These are phyloP conservation scores for Caenorhabditis imperialis DNA, from an alignment of 2,888 invertebrate species.

Conservation along the genomic window DNA sequence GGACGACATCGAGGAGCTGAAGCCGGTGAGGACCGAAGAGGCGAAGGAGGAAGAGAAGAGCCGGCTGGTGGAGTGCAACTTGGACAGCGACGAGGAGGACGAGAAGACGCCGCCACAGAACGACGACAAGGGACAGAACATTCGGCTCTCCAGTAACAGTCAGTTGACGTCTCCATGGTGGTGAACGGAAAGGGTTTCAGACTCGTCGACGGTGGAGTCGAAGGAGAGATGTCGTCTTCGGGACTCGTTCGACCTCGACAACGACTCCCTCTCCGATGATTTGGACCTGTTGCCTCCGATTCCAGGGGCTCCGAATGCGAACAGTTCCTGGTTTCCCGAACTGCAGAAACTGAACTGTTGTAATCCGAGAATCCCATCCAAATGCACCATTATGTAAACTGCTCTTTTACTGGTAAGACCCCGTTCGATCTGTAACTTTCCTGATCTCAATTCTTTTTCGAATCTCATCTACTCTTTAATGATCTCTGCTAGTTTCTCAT, in stretches of 20 bases:
- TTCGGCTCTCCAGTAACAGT: constrained; percentile 41
- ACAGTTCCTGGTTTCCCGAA: constrained; percentile 31
- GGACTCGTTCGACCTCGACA: constrained; percentile 72
- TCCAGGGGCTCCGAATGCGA: constrained; percentile 61
- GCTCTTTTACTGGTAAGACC: too few species aligned
- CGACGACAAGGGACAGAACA: constrained; percentile 46
- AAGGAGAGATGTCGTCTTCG: constrained; percentile 63
- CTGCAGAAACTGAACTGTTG: constrained; percentile 59
- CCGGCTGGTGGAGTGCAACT: constrained; percentile 65
- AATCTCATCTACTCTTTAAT: too few species aligned
- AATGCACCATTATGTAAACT: constrained; percentile 69
- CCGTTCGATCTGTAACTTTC: too few species aligned
- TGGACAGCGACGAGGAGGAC: constrained; percentile 67
- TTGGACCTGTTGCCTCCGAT: constrained; percentile 73
- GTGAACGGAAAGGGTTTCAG: too few species aligned
- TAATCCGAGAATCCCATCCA: constrained; percentile 65
- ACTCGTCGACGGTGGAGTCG: constrained; percentile 34
- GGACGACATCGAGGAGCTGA: constrained; percentile 51
- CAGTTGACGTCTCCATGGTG: too few species aligned
- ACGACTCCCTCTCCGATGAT: constrained; percentile 70
- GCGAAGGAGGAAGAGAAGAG: constrained; percentile 55
- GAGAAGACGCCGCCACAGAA: constrained; percentile 48
- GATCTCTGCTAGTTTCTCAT: too few species aligned
- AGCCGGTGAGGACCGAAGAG: constrained; percentile 18
- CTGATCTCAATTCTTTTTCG: too few species aligned